Evolutionary conservation across 1,140 invertebrate species (phyloP), one percentile per base, ranked within the genome.

Genomic region (Hestina assimilis): DNA sequence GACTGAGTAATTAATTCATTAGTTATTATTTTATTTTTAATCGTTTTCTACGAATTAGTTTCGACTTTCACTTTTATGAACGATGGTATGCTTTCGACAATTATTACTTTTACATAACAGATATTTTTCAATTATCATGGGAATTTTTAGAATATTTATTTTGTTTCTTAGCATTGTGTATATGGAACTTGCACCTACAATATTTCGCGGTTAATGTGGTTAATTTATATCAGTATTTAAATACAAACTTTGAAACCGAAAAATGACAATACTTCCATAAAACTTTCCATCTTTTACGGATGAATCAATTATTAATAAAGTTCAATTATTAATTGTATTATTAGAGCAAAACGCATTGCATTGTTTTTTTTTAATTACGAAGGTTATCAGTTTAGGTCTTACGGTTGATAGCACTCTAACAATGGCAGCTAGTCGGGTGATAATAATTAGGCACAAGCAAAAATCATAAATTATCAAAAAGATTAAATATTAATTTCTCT

Each of bases 361-460:
- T 35, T 35, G 33, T 35, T 35, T 35, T 35, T 35, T n/a, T 9
- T 35, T 35, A 5, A 17, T 35, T 35, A 35, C 33, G 17, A 35
- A 35, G 33, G 17, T 8, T 15, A 33, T 33, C 9, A 9, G 15
- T 35, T 35, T 35, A 31, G 29, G 33, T 35, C 33, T 35, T 14
- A 35, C 33, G 33, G 33, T 35, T 35, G 33, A 6, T 14, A 35
- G 14, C 11, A 31, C 12, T n/a, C n/a, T 35, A 14, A 35, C 29
- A 31, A 15, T 35, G 33, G 15, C 33, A 35, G 12, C 12, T 12
- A 7, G 15, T 35, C 4, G n/a, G n/a, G n/a, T n/a, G n/a, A n/a
- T n/a, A n/a, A n/a, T n/a, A n/a, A n/a, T n/a, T n/a, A n/a, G n/a
- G n/a, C n/a, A n/a, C n/a, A n/a, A n/a, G n/a, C n/a, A n/a, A n/a